These are phyloP conservation scores for Helicolenus hilgendorfi DNA, from an alignment of 2,797 vertebrate genomes.

Conservation along the genomic window DNA sequence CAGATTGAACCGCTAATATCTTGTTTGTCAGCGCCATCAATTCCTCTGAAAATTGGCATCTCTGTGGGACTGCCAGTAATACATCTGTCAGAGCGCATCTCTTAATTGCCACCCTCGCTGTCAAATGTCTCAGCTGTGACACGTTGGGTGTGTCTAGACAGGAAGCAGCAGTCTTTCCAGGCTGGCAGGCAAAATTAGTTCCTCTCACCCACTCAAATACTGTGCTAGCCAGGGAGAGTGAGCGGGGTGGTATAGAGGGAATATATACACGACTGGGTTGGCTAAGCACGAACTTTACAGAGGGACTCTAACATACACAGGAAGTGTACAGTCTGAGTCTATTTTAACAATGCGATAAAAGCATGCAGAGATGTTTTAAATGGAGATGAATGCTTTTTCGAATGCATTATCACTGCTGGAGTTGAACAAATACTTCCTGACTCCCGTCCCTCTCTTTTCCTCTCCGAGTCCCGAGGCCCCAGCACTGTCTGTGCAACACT, in stretches of 20 bases:
- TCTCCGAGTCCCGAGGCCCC: constrained; percentile 14
- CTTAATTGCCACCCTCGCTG: constrained; percentile 79
- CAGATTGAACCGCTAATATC: constrained; percentile 21
- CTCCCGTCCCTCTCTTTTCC: constrained; percentile 19
- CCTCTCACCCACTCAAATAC: constrained; percentile 54
- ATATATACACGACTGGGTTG: constrained; percentile 1
- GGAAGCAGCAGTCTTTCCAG: constrained; percentile 53
- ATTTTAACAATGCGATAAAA: neutral
- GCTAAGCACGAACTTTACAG: constrained; percentile 18
- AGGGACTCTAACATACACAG: neutral
- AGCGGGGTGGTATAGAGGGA: constrained; percentile 10
- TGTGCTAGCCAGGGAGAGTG: constrained; percentile 10
- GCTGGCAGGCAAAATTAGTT: constrained; percentile 41
- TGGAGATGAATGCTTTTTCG: constrained; percentile 1
- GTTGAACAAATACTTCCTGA: constrained; percentile 27
- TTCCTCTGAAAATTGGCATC: constrained; percentile 63
- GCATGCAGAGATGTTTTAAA: constrained; percentile 4
- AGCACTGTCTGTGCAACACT: constrained; percentile 10
- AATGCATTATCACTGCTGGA: neutral
- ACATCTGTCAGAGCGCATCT: constrained; percentile 69
- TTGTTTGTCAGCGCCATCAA: constrained; percentile 35
- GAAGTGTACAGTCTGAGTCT: neutral
- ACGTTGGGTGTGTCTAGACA: constrained; percentile 75
- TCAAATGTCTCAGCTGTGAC: constrained; percentile 73
- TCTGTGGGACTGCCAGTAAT: constrained; percentile 67